Evolutionary conservation across 2,797 vertebrate genomes (phyloP), one percentile per base, ranked within the genome.

Genomic region (Enteromius fasciolatus): DNA sequence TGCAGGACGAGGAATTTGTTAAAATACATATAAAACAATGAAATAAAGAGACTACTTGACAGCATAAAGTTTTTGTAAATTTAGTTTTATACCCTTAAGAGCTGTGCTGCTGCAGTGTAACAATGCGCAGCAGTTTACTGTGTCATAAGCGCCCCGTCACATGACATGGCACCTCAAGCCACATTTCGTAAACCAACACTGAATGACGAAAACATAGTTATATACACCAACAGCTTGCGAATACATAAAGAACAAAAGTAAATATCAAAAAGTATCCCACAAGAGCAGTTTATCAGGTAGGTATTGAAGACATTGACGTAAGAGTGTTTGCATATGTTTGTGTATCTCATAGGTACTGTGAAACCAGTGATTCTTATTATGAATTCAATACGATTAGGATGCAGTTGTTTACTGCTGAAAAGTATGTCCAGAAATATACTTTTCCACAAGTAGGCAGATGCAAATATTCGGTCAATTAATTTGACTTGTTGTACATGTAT

Each of bases 161-260:
- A 84, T 76, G 87, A 54, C 68, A 83, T 50, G 84, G 77, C 88
- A 88, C 70, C 85, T 85, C 78, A 87, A 64, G 76, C 81, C 86
- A 87, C 66, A 5, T 84, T 82, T 80, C 50, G 74, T 86, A 90
- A 84, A 70, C 64, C 80, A 75, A 41, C 59, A 77, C 9, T 81
- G 80, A 23, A 50, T 54, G 54, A 86, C 67, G 76, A 76, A 25
- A 23, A 82, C 28, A 50, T 15, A 54, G 54, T 83, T 80, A 44
- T 75, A 68, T 70, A 86, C 54, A 83, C 57, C 50, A 39, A 84
- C 83, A 54, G 48, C 68, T 69, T 83, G 81, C 33, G 48, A 84
- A 86, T 48, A 83, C 57, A 80, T 41, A 68, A 81, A 77, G 59
- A 67, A 57, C 25, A 80, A 59, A 78, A 68, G 31, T 68, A 84